These are phyloP conservation scores for Notospermus geniculatus DNA, from an alignment of 1,140 invertebrate genomes.

Conservation along the genomic window DNA sequence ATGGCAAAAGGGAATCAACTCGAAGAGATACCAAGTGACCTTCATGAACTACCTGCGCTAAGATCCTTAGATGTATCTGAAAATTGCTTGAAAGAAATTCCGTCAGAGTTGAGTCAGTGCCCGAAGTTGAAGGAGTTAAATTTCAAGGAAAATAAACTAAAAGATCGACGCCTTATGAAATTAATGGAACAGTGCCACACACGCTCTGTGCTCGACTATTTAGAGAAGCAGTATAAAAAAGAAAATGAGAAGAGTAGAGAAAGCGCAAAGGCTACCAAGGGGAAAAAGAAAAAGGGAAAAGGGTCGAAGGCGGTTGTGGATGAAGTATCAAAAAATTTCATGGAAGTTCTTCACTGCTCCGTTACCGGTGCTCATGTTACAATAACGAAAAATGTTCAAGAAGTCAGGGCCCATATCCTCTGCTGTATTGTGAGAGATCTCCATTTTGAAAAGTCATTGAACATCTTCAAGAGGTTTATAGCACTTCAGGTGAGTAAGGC, in stretches of 20 bases:
- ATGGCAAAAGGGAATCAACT: constrained; percentile 69
- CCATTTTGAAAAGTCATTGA: constrained; percentile 62
- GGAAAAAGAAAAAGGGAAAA: constrained; percentile 34
- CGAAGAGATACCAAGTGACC: constrained; percentile 61
- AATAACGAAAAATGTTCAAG: constrained; percentile 60
- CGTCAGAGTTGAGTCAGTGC: constrained; percentile 66
- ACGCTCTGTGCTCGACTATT: constrained; percentile 49
- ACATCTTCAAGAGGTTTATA: constrained; percentile 73
- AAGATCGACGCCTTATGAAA: constrained; percentile 71
- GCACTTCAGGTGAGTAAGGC: constrained; percentile 73
- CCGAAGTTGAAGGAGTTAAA: constrained; percentile 66
- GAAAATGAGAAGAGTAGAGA: constrained; percentile 57
- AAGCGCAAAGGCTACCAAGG: constrained; percentile 34
- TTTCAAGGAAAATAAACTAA: constrained; percentile 70
- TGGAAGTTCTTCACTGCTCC: constrained; percentile 61
- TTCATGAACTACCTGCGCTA: constrained; percentile 62
- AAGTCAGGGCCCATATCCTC: constrained; percentile 69
- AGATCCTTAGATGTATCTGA: constrained; percentile 70
- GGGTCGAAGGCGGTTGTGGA: constrained; percentile 30
- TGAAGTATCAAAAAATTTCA: constrained; percentile 36
- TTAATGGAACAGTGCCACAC: constrained; percentile 57
- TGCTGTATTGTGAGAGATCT: constrained; percentile 71
- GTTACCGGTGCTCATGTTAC: constrained; percentile 61
- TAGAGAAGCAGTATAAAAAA: constrained; percentile 35
- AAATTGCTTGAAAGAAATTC: constrained; percentile 66